Evolutionary conservation across 2,113 vertebrate genomes (phyloP).

Genomic region (Alexandromys fortis): DNA sequence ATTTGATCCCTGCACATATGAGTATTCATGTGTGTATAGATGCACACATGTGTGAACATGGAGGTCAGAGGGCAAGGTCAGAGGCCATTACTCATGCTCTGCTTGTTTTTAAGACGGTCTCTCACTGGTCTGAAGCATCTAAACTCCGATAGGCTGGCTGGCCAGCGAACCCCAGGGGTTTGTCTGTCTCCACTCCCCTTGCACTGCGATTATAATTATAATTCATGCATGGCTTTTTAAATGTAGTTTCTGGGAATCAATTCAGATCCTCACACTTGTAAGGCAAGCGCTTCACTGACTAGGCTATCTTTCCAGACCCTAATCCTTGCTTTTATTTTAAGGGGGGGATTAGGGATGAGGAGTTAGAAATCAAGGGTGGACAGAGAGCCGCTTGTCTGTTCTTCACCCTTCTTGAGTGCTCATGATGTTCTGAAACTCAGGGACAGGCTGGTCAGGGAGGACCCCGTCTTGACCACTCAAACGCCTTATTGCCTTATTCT

Average conservation of each 20-base stretch:
- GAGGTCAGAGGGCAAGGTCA: background rate
- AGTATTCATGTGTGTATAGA: background rate
- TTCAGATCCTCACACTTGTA: background rate
- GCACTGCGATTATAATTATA: too few species aligned
- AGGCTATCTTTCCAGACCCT: background rate
- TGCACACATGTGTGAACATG: background rate
- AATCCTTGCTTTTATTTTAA: background rate
- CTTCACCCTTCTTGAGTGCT: background rate
- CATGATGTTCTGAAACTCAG: background rate
- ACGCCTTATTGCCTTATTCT: background rate
- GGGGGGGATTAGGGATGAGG: background rate
- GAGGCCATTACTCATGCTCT: background rate
- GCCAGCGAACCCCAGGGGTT: too few species aligned
- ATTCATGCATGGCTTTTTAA: background rate
- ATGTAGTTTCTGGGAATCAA: background rate
- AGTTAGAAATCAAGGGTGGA: background rate
- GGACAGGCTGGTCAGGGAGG: background rate
- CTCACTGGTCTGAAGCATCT: too few species aligned
- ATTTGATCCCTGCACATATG: background rate
- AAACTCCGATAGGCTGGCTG: background rate
- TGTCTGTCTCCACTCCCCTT: background rate
- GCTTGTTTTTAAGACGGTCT: too few species aligned
- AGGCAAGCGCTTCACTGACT: background rate
- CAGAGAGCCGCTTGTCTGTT: background rate
- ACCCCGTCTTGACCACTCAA: background rate